Conservation (phyloP, 1,140 invertebrate genomes). For the Tetraneura akinire region DNA sequence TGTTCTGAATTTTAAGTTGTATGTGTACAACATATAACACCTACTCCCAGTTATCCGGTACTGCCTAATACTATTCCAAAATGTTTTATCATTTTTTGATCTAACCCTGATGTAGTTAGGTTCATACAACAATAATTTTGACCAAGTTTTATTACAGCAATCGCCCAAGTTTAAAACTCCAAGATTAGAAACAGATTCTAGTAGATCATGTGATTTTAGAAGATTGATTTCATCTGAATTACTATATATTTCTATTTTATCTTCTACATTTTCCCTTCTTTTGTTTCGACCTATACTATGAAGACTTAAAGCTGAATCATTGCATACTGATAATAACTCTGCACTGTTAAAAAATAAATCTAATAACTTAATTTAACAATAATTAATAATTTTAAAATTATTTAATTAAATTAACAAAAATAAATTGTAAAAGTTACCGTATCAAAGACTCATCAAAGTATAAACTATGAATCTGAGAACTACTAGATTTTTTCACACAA, state of each 20-base stretch:
- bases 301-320: not conserved
- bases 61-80: not conserved
- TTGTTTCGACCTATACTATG: not conserved
- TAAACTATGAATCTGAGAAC: not conserved
- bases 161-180: conserved; percentile 21
- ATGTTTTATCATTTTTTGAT: not conserved
- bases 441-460: not conserved
- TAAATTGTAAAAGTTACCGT: not conserved
- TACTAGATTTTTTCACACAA: not conserved
- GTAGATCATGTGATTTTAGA: conserved; percentile 3
- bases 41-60: not conserved
- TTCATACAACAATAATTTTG: not conserved
- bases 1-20: not conserved
- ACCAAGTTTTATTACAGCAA: conserved; percentile 13
- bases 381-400: too few species aligned
- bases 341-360: too few species aligned
- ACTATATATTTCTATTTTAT: not conserved
- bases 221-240: not conserved
- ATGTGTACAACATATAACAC: conserved; percentile 14
- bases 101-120: not conserved
- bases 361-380: too few species aligned
- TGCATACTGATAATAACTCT: not conserved
- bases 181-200: not conserved
- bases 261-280: not conserved
- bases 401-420: too few species aligned